Evolutionary conservation across 1,140 invertebrate genomes (phyloP).

Genomic region (Drosophila virilis): DNA sequence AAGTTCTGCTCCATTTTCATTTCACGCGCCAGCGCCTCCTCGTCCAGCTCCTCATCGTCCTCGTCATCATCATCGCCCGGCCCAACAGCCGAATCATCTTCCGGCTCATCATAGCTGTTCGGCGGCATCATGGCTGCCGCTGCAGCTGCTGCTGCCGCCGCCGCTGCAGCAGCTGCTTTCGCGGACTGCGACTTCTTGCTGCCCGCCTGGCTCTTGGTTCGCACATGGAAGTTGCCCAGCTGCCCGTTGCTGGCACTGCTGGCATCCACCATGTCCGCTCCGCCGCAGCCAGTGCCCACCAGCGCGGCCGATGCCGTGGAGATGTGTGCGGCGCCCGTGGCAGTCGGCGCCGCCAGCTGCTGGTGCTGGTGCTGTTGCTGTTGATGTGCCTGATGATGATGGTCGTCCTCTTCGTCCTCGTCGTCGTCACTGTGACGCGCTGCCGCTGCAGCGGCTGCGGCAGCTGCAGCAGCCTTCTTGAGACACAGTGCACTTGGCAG

Average conservation of each 20-base stretch:
- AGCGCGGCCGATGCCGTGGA: conserved; percentile 3
- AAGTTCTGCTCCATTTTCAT: conserved; percentile 82
- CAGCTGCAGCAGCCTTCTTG: conserved; percentile 69
- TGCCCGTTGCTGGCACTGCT: conserved; percentile 50
- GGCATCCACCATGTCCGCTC: conserved; percentile 51
- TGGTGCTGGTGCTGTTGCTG: conserved; percentile 19
- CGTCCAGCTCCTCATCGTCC: conserved; percentile 81
- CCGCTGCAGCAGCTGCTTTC: conserved; percentile 51
- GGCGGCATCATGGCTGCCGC: conserved; percentile 67
- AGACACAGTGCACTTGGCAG: conserved; percentile 73
- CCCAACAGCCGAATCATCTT: conserved; percentile 58
- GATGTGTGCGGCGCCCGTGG: conserved; percentile 7
- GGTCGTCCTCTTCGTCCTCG: conserved; percentile 62
- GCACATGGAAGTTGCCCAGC: conserved; percentile 64
- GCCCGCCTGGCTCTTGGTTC: conserved; percentile 41
- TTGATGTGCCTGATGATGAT: conserved; percentile 16
- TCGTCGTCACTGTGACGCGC: conserved; percentile 50
- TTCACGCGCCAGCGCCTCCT: conserved; percentile 78
- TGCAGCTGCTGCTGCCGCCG: conserved; percentile 35
- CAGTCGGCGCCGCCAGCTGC: conserved; percentile 15
- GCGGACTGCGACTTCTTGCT: conserved; percentile 59
- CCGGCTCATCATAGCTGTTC: conserved; percentile 68
- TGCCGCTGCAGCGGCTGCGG: conserved; percentile 57
- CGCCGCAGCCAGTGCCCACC: too few species aligned
- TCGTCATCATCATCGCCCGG: conserved; percentile 64